Base-by-base conservation (phyloP, 2,113 vertebrate species). In the Oxyura jamaicensis region DNA sequence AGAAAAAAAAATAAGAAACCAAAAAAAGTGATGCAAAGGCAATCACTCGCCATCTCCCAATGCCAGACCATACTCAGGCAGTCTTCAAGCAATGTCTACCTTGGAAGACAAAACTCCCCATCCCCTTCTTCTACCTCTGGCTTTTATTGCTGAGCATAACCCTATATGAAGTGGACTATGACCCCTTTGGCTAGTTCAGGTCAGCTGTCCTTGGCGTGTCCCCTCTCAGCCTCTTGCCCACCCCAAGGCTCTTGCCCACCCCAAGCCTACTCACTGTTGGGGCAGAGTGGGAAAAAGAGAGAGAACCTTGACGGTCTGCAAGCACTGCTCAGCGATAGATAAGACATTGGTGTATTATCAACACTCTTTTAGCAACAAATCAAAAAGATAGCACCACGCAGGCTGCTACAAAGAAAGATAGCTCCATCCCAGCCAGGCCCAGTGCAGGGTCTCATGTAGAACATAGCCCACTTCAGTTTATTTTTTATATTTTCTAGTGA, bases 11-110 rank as follows among this genome's bases (percentile, higher is more conserved):
- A 71, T 22, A 82, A 21, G 13, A 3, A 39, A 39, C 36, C 36
- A 10, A 11, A 52, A 79, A 8, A 42, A 56, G 25, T 29, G 13
- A n/a, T 52, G 42, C 48, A 83, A 53, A 81, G 11, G 36, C 56
- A 22, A 7, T 59, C 19, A 6, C 33, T 88, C 12, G 6, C 35
- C 50, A 16, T 29, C 44, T 95, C 25, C 53, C 26, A 41, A 46
- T 46, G 67, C n/a, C 53, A 78, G 18, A n/a, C 20, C 1, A 35
- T 89, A 36, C 18, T 36, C 48, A 75, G 19, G 10, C 25, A n/a
- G 21, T 46, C 1, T 2, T 36, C 0, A 2, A 59, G 28, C 36
- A 31, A 13, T 33, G 33, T 69, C 36, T 5, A 10, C 15, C 3
- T 29, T 80, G 59, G 55, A 93, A 81, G 10, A 77, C 31, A 84